Base-by-base conservation (phyloP, 2,113 vertebrate genomes). In the Saccopteryx bilineata region DNA sequence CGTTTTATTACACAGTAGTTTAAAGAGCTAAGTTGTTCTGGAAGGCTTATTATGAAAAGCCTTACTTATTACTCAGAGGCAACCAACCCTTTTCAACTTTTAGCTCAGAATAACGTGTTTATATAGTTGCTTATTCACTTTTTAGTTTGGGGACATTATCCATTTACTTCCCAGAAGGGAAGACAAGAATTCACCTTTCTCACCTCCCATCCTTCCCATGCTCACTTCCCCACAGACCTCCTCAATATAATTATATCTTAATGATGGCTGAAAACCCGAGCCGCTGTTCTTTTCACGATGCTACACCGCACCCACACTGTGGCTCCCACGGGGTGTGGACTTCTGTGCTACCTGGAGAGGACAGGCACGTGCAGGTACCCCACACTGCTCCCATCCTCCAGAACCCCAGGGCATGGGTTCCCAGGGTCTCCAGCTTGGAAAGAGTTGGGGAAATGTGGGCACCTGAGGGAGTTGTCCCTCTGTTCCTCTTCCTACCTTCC, bases 271-370 rank as follows among this genome's bases (percentile, higher is more conserved):
- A 52, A 31, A 56, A 65, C 50, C 9, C 75, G 7, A 6, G 28
- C 21, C 66, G 39, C 66, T 9, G 10, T 33, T 60, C 79, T 56
- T 61, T 26, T 28, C n/a, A 31, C 0, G 0, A 7, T 11, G 28
- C n/a, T 71, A 2, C 8, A 58, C 5, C 3, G 12, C 24, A 33
- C 52, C 4, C 5, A 9, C 15, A 50, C 60, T 1, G 0, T 6
- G 11, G 63, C 17, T 26, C 63, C 50, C 39, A 19, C 5, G 1
- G 56, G 21, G 23, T 65, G 39, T 21, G 1, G 1, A 66, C 24
- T 14, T 78, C 60, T 21, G 11, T 52, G 58, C 69, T 54, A 5
- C 54, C 18, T 6, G 14, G 69, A 93, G 23, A 92, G 26, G n/a
- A 48, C 12, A 63, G 8, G 1, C 15, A 0, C 11, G n/a, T 83